Evolutionary conservation across 92 coral and sea anemone genomes (phyloP).

Genomic region (Galaxea fascicularis): DNA sequence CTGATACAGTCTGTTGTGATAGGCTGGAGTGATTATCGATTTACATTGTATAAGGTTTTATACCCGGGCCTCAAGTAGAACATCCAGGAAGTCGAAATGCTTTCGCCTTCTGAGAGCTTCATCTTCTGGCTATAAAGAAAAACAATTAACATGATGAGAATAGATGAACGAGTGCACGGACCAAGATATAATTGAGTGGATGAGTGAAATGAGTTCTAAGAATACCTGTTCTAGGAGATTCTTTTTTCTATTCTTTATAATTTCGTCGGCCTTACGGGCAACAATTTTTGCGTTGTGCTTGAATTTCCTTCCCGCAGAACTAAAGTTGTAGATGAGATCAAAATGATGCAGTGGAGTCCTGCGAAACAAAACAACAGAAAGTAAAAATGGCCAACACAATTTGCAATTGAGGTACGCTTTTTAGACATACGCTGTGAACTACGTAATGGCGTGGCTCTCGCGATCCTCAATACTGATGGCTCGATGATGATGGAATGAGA

Average conservation of each 20-base stretch:
- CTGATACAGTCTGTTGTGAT: too few species aligned
- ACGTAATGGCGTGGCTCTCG: too few species aligned
- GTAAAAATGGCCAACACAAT: not conserved
- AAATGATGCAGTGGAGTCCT: conserved; percentile 74
- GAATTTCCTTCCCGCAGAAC: conserved; percentile 62
- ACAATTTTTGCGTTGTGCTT: conserved; percentile 55
- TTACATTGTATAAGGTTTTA: not conserved
- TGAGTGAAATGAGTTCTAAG: not conserved
- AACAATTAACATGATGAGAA: not conserved
- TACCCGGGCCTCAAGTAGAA: conserved; percentile 82
- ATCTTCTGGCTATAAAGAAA: conserved; percentile 25
- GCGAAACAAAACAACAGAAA: not conserved
- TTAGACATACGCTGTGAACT: too few species aligned
- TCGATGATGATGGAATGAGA: not conserved
- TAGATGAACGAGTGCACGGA: not conserved
- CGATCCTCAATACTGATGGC: not conserved
- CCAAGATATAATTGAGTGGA: not conserved
- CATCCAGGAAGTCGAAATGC: conserved; percentile 75
- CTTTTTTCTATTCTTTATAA: conserved; percentile 56
- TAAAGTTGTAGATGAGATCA: conserved; percentile 70
- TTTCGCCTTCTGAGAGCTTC: conserved; percentile 27
- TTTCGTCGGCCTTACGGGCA: conserved; percentile 67
- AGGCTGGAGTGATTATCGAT: too few species aligned
- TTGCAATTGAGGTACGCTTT: too few species aligned
- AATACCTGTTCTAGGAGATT: conserved; percentile 36